Evolutionary conservation across 2,797 vertebrate species (phyloP).

Genomic region (Bufotes viridis): DNA sequence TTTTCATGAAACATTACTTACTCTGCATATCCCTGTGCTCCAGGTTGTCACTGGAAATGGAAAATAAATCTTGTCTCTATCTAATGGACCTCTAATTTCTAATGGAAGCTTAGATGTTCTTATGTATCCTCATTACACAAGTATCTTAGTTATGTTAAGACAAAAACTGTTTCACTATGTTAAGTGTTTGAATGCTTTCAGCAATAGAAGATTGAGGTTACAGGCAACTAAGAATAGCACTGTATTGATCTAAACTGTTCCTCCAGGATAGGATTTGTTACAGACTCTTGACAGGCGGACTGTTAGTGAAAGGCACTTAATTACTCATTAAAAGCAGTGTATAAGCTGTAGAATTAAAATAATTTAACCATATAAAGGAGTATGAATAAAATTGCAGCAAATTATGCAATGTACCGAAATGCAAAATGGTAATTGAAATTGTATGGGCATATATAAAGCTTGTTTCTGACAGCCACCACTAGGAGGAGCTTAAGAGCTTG

Average conservation of each 20-base stretch:
- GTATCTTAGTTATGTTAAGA: constrained; percentile 13
- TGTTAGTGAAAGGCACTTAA: constrained; percentile 7
- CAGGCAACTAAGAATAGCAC: constrained; percentile 42
- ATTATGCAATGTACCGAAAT: too few relatives aligned
- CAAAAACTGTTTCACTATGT: constrained; percentile 16
- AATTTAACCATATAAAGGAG: not conserved
- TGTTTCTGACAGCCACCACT: too few relatives aligned
- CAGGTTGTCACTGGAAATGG: not conserved
- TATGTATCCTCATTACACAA: constrained; percentile 11
- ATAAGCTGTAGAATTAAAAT: not conserved
- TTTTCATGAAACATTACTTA: not conserved
- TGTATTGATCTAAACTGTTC: constrained; percentile 31
- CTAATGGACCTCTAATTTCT: constrained; percentile 11
- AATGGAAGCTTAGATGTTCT: constrained; percentile 17
- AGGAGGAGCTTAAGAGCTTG: too few relatives aligned
- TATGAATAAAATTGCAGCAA: not conserved
- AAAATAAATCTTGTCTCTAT: not conserved
- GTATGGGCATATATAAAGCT: too few relatives aligned
- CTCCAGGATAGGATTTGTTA: constrained; percentile 41
- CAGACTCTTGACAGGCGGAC: constrained; percentile 1
- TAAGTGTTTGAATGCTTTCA: constrained; percentile 33
- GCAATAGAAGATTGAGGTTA: constrained; percentile 32
- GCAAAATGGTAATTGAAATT: too few relatives aligned
- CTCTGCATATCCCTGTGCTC: not conserved
- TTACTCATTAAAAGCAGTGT: not conserved